Evolutionary conservation across 1,140 invertebrate species (phyloP), one percentile per base, ranked within the genome.

Genomic region (Sycophaga agraensis): DNA sequence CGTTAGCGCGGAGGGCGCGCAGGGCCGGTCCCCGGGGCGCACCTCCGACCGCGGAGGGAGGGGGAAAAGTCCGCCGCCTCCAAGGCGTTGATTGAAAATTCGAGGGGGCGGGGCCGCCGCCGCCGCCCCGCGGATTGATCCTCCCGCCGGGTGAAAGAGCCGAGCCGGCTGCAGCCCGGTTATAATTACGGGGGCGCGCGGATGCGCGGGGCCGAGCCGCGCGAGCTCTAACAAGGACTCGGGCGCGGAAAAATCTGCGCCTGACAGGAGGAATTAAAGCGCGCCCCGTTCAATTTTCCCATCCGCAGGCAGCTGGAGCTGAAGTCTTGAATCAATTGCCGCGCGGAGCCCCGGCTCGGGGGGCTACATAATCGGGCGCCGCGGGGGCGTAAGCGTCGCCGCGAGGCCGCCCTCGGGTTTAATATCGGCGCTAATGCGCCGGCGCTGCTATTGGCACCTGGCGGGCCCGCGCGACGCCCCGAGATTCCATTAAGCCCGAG

Each of bases 181-280:
- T n/a, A n/a, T n/a, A n/a, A n/a, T 31, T 11, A 11, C 28, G 28
- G 28, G 4, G 28, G 37, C 37, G 37, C 37, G n/a, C 37, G n/a
- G 6, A 31, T 11, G 28, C 11, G 28, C 28, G 28, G 5, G 11
- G 28, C 28, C 4, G 28, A 4, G 11, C 5, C n/a, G n/a, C 39
- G 16, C 31, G 22, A 42, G n/a, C 54, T 56, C 34, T 56, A 56
- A 57, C 35, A 45, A 37, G 55, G 17, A 43, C 53, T 56, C 39
- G 42, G 24, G 16, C 31, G 31, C 17, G 19, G 40, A 53, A 53
- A 60, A 53, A 53, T 53, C 58, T 60, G 58, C 48, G 6, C 0
- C 26, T 53, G 49, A 53, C 58, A 53, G 58, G 46, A 21, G 55
- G 35, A 59, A 59, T 49, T 59, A 40, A 59, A 59, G 49, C 37